A percentile compares a stretch with the other conserved stretches of the same genome.
phyloP scores from a whole-genome alignment of 2,797 vertebrate genomes.

The Psittacula echo region DNA sequence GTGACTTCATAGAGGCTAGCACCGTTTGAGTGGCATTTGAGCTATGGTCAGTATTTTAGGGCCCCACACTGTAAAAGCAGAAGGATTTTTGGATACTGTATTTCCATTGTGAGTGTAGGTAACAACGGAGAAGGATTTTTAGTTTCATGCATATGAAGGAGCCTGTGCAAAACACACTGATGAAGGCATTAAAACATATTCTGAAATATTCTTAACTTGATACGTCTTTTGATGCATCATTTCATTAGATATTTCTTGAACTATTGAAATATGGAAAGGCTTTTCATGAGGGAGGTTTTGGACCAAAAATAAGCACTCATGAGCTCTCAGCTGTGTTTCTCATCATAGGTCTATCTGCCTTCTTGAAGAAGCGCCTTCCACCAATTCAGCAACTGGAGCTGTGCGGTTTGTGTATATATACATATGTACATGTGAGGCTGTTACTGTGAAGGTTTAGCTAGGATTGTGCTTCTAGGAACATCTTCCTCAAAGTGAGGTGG shows the following conservation, averaged over 20 bases:
- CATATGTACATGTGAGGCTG: fast-evolving
- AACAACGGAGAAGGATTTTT: background rate
- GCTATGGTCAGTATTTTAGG: background rate
- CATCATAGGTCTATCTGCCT: background rate
- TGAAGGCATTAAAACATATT: background rate
- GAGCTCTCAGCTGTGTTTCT: background rate
- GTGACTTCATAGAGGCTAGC: background rate
- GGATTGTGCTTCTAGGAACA: background rate
- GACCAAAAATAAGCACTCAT: background rate
- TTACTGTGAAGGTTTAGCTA: background rate
- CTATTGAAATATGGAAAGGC: background rate
- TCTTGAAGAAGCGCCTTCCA: background rate
- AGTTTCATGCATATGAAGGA: background rate
- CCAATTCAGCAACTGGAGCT: background rate
- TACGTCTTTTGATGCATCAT: background rate
- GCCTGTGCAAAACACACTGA: background rate
- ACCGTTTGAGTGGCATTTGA: background rate
- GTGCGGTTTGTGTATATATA: background rate
- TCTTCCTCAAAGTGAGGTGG: background rate
- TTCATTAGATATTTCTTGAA: background rate
- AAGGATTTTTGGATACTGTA: background rate
- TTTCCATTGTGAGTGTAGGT: background rate
- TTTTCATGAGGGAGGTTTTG: background rate
- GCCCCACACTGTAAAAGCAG: background rate
- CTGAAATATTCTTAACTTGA: background rate